Conservation (phyloP, 2,888 invertebrate species). For the Masnerella sp. region DNA sequence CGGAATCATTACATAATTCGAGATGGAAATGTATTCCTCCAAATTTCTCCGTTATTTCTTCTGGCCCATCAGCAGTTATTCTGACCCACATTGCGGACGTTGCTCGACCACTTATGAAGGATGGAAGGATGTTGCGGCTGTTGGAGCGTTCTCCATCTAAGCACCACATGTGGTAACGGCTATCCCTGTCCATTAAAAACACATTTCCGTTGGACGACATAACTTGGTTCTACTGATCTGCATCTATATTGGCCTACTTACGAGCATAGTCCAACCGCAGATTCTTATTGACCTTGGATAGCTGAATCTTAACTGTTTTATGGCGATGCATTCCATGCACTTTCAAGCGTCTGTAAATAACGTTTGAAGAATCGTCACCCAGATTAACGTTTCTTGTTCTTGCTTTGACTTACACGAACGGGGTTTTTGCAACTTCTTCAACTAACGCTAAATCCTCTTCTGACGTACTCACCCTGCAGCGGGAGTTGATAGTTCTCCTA, state of each 20-base stretch:
- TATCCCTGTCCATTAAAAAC: conserved; percentile 7
- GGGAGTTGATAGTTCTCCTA: not conserved
- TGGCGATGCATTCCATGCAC: conserved; percentile 19
- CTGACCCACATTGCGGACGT: conserved; percentile 4
- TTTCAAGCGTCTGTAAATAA: conserved; percentile 18
- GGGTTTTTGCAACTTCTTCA: not conserved
- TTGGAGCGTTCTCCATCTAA: not conserved
- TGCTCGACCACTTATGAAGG: not conserved
- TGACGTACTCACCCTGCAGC: not conserved
- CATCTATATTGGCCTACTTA: not conserved
- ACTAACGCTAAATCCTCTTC: conserved; percentile 5
- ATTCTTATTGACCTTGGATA: conserved; percentile 13
- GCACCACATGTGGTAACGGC: not conserved
- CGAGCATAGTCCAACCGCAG: conserved; percentile 6
- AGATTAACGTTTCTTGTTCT: conserved; percentile 11
- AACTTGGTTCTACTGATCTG: conserved; percentile 15
- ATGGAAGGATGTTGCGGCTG: not conserved
- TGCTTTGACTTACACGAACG: not conserved
- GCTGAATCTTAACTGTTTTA: conserved; percentile 18
- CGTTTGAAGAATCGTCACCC: not conserved
- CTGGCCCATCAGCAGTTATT: conserved; percentile 2
- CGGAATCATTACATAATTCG: not conserved
- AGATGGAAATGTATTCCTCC: conserved; percentile 7
- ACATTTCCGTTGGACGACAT: conserved; percentile 43
- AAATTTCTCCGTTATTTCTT: not conserved